phyloP scores from a whole-genome alignment of 2,113 vertebrate species.

The Jacana jacana region DNA sequence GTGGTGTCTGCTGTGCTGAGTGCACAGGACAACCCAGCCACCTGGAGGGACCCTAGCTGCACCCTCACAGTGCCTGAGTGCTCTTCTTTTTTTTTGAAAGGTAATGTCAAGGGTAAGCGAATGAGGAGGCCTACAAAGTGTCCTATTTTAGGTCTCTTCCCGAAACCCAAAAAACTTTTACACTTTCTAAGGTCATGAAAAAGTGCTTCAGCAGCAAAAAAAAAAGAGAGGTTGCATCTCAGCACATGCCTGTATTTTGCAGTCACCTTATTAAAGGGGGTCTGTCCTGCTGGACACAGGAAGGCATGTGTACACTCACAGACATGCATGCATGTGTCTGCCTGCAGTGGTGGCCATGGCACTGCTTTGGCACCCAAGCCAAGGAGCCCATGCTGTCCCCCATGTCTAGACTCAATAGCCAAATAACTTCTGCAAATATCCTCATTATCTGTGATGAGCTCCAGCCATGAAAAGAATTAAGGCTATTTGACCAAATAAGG shows the following conservation, averaged over 20 bases:
- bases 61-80: background rate
- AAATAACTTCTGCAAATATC: background rate
- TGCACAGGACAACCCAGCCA: fast-evolving
- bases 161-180: background rate
- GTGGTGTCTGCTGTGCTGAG: background rate
- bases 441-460: background rate
- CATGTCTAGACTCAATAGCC: background rate
- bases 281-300: background rate
- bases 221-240: background rate
- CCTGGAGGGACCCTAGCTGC: background rate
- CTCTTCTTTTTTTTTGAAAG: background rate
- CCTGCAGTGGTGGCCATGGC: too few relatives aligned
- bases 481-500: background rate
- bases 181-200: background rate
- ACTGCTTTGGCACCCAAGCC: background rate
- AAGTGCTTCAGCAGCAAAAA: background rate
- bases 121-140: background rate
- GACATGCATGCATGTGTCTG: fast-evolving
- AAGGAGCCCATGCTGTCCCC: background rate
- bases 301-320: too few relatives aligned
- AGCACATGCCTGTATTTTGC: background rate
- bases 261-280: background rate
- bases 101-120: background rate
- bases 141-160: background rate
- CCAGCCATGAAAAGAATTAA: background rate